Conservation (phyloP, 1,140 invertebrate genomes). For the Calosoma granatense region DNA sequence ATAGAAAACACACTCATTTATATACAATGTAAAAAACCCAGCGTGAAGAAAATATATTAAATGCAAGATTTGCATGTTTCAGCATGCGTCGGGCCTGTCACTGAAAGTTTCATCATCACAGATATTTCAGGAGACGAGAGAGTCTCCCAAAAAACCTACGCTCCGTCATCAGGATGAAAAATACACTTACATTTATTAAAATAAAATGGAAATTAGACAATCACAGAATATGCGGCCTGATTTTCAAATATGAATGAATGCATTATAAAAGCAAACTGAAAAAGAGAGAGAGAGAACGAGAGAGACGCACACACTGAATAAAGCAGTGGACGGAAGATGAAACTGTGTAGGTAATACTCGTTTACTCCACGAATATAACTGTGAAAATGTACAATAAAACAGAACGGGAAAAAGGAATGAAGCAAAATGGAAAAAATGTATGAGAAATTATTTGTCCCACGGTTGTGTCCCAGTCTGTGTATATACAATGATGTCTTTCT, state of each 20-base stretch:
- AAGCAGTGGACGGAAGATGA: no score
- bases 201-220: slow-evolving; percentile 8
- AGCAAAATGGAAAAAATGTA: background rate
- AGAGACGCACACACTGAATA: no score
- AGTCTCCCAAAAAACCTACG: background rate
- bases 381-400: background rate
- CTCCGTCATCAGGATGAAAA: background rate
- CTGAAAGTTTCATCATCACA: no score
- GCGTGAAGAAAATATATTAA: no score
- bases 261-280: no score
- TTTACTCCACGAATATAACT: no score
- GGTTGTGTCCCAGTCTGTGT: background rate
- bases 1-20: no score
- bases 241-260: background rate
- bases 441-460: background rate
- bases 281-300: no score
- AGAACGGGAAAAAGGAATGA: background rate
- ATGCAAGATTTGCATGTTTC: no score
- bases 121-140: background rate
- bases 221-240: background rate
- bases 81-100: no score
- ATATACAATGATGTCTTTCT: background rate
- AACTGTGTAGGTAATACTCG: no score
- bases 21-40: no score
- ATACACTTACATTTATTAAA: slow-evolving; percentile 7